Conservation (phyloP, 1,140 invertebrate genomes). For the Medauroidea extradentata region DNA sequence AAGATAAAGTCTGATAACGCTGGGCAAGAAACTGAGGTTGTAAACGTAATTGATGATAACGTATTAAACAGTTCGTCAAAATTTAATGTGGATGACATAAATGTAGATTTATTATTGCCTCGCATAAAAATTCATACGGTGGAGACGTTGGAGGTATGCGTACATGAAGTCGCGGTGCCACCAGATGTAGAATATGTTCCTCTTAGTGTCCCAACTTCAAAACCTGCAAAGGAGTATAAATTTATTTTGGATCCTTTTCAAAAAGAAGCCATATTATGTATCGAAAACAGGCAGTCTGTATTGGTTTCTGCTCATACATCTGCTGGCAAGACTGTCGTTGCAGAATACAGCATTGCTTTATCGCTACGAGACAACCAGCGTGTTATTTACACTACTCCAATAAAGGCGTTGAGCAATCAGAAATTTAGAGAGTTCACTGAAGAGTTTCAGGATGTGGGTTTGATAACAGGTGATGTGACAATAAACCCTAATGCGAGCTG, state of each 20-base stretch:
- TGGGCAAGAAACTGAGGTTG: not conserved
- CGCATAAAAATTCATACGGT: slow-evolving; percentile 81
- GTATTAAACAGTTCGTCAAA: not conserved
- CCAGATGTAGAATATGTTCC: slow-evolving; percentile 79
- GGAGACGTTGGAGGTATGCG: slow-evolving; percentile 84
- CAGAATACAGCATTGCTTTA: slow-evolving; percentile 78
- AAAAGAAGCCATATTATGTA: slow-evolving; percentile 93
- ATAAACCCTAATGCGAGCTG: slow-evolving; percentile 97
- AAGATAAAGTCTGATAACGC: not conserved
- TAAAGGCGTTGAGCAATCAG: slow-evolving; percentile 99
- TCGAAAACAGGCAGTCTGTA: slow-evolving; percentile 97
- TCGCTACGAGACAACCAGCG: slow-evolving; percentile 70
- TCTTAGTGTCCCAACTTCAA: slow-evolving; percentile 51
- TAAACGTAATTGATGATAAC: not conserved
- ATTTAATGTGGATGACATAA: slow-evolving; percentile 11
- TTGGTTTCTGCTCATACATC: slow-evolving; percentile 98
- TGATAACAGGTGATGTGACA: slow-evolving; percentile 98
- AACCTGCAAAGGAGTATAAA: slow-evolving; percentile 88
- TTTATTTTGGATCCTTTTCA: slow-evolving; percentile 98
- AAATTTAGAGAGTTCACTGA: slow-evolving; percentile 98
- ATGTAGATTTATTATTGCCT: slow-evolving; percentile 34
- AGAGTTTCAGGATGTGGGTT: slow-evolving; percentile 96
- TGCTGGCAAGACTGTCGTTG: slow-evolving; percentile 99
- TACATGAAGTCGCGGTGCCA: slow-evolving; percentile 90
- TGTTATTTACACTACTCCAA: slow-evolving; percentile 99